A percentile compares a stretch with the other conserved stretches of the same genome.
Evolutionary conservation across 2,113 vertebrate species (phyloP).

Genomic region (Varanus salvator): DNA sequence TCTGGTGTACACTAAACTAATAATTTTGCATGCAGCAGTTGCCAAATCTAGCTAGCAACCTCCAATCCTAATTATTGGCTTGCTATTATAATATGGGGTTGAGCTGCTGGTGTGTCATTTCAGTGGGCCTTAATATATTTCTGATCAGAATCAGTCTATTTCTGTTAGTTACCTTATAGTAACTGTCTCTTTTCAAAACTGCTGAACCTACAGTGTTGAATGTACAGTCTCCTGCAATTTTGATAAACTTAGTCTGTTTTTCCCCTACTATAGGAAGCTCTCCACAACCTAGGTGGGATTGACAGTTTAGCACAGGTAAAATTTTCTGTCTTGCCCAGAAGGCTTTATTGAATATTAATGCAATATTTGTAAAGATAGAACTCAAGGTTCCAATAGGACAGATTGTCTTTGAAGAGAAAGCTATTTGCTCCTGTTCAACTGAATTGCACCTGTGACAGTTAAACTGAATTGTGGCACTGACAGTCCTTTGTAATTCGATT

Average conservation of each 20-base stretch:
- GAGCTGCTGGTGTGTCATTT: not conserved
- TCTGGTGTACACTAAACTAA: not conserved
- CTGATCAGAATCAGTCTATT: not conserved
- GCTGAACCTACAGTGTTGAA: too few relatives aligned
- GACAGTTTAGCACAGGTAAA: conserved; percentile 73
- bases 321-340: not conserved
- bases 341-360: not conserved
- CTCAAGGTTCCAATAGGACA: not conserved
- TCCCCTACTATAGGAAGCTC: conserved; percentile 64
- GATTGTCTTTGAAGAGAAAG: not conserved
- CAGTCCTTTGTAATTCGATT: conserved; percentile 18
- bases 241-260: not conserved
- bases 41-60: not conserved
- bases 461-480: not conserved
- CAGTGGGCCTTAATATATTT: not conserved
- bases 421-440: too few relatives aligned
- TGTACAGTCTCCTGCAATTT: not conserved
- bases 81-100: not conserved
- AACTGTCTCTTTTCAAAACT: too few relatives aligned
- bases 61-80: not conserved
- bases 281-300: conserved; percentile 69
- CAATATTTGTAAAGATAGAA: not conserved
- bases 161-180: not conserved
- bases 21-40: not conserved
- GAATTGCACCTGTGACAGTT: not conserved